These are phyloP conservation scores for Zaprionus davidi DNA, from an alignment of 1,140 invertebrate species.

Conservation along the genomic window DNA sequence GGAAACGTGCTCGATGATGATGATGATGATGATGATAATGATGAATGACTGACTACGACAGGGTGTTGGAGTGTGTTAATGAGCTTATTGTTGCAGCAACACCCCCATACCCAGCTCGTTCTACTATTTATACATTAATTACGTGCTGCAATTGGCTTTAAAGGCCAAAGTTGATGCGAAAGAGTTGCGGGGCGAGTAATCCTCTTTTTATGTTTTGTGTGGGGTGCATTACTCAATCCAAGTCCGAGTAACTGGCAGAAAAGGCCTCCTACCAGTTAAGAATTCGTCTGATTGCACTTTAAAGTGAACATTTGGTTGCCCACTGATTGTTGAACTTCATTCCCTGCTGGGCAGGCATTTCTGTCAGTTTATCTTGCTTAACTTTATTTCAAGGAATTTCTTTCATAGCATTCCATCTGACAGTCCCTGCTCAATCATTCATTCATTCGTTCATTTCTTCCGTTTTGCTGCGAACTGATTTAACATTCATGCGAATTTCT, in stretches of 20 bases:
- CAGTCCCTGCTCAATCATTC: background rate
- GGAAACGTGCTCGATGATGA: slow-evolving; percentile 44
- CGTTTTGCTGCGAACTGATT: slow-evolving; percentile 9
- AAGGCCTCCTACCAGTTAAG: background rate
- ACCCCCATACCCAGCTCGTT: background rate
- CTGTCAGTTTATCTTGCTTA: background rate
- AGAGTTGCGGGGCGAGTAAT: background rate
- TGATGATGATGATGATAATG: slow-evolving; percentile 13
- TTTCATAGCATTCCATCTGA: background rate
- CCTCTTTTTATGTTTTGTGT: no score
- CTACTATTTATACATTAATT: slow-evolving; percentile 56
- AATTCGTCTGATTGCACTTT: no score
- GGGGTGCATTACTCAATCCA: background rate
- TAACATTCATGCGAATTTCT: slow-evolving; percentile 23
- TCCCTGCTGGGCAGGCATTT: background rate
- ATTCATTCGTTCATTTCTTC: slow-evolving; percentile 14
- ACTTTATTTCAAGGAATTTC: background rate
- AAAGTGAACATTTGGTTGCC: no score
- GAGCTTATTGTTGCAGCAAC: slow-evolving; percentile 13
- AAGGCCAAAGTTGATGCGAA: background rate
- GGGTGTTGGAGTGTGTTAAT: slow-evolving; percentile 14
- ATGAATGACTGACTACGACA: background rate
- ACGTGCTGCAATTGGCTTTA: slow-evolving; percentile 23
- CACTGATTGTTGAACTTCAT: background rate
- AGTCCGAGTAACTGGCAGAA: background rate